Base-by-base conservation (phyloP, 2,888 invertebrate species). In the Baccha elongata region DNA sequence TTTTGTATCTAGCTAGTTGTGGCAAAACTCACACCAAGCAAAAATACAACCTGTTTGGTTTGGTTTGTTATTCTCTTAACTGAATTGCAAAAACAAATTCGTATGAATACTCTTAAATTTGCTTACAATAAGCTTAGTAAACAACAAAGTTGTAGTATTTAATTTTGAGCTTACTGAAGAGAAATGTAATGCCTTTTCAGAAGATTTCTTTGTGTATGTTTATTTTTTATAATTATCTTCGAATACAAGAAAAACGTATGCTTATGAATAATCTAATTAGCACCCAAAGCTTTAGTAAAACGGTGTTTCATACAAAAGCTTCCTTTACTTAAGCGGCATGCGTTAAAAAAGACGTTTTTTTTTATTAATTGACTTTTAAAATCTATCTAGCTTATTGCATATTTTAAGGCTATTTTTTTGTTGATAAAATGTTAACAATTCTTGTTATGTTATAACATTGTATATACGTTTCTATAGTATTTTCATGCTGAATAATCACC, bases 271-370 rank as follows among this genome's bases (percentile, higher is more conserved):
- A 29, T 40, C 26, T 72, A 60, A 64, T 62, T 69, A 48, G 50
- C n/a, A n/a, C n/a, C n/a, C 32, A 21, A 42, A 76, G 81, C 80
- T 71, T 71, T 48, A 6, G 37, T 26, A 62, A 71, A 68, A 65
- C 58, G 65, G 65, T 35, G 29, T 29, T 50, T 80, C n/a, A n/a
- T n/a, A n/a, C n/a, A n/a, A n/a, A n/a, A n/a, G n/a, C n/a, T n/a
- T n/a, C n/a, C n/a, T n/a, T n/a, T n/a, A n/a, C n/a, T n/a, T n/a
- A n/a, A n/a, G n/a, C n/a, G n/a, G n/a, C n/a, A n/a, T n/a, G n/a
- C n/a, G n/a, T n/a, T n/a, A n/a, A n/a, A n/a, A n/a, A n/a, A n/a
- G n/a, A n/a, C n/a, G n/a, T n/a, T n/a, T n/a, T n/a, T n/a, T n/a
- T n/a, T n/a, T n/a, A n/a, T n/a, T n/a, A n/a, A n/a, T n/a, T n/a